Conservation (phyloP, 2,797 vertebrate species). For the Semotilus atromaculatus region DNA sequence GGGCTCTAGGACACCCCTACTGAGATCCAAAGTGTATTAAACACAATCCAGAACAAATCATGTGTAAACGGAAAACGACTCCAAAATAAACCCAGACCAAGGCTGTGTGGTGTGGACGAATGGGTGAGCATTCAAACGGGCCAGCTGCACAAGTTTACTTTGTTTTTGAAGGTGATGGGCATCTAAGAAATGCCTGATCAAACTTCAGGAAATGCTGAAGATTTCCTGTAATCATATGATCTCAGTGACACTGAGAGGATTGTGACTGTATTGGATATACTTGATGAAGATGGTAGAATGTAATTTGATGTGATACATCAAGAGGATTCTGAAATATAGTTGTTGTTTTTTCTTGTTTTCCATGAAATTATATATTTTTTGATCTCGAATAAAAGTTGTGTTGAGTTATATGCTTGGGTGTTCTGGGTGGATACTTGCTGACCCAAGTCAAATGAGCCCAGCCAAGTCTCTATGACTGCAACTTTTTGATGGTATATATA, state of each 20-base stretch:
- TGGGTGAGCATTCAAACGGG: constrained; percentile 25
- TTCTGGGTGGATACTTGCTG: neutral
- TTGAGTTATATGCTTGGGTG: neutral
- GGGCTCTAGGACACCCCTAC: constrained; percentile 40
- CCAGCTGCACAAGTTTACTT: constrained; percentile 25
- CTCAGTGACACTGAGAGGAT: neutral
- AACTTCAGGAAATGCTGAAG: neutral
- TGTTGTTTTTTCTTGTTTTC: neutral
- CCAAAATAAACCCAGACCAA: constrained; percentile 52
- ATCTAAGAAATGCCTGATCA: neutral
- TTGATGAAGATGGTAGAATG: neutral
- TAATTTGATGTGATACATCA: too few relatives aligned
- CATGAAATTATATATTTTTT: neutral
- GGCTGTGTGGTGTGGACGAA: constrained; percentile 33
- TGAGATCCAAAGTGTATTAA: constrained; percentile 40
- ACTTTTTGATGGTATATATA: neutral
- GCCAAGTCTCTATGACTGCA: neutral
- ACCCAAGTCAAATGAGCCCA: neutral
- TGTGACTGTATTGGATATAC: neutral
- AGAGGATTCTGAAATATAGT: neutral
- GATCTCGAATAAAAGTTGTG: neutral
- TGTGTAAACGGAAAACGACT: constrained; percentile 42
- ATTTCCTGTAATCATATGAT: neutral
- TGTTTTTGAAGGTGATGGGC: neutral
- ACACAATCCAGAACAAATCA: constrained; percentile 56